These are phyloP conservation scores for Sebastes matsubarae DNA, from an alignment of 2,797 vertebrate species.

Conservation along the genomic window DNA sequence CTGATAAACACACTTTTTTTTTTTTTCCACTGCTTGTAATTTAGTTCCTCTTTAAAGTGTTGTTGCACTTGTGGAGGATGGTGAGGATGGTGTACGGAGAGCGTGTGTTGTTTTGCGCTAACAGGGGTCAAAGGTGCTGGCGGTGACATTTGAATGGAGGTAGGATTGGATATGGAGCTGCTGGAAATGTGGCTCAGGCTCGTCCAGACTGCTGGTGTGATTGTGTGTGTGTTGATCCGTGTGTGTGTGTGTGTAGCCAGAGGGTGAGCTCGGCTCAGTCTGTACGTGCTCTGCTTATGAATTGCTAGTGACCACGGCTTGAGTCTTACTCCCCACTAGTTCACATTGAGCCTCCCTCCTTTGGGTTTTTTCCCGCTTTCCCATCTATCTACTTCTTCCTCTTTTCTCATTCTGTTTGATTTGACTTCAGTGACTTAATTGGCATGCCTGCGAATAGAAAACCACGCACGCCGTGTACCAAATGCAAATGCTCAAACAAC, in stretches of 20 bases:
- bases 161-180: conserved; percentile 38
- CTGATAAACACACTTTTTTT: neutral
- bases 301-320: conserved; percentile 61
- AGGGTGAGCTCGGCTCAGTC: conserved; percentile 63
- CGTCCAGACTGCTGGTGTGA: conserved; percentile 26
- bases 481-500: conserved; percentile 30
- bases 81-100: neutral
- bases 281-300: conserved; percentile 73
- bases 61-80: neutral
- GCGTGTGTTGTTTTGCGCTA: neutral
- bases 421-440: conserved; percentile 31
- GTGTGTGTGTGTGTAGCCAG: conserved; percentile 39
- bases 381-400: neutral
- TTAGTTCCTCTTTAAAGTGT: conserved; percentile 8
- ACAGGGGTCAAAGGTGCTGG: conserved; percentile 51
- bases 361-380: neutral
- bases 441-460: neutral
- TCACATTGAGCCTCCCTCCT: conserved; percentile 26
- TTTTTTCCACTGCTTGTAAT: neutral
- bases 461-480: neutral
- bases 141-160: conserved; percentile 50
- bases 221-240: neutral
- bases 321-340: conserved; percentile 43
- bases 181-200: conserved; percentile 38
- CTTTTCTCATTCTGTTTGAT: conserved; percentile 28